These are phyloP conservation scores for Ibidorhyncha struthersii DNA, from an alignment of 2,113 vertebrate species.

Conservation along the genomic window DNA sequence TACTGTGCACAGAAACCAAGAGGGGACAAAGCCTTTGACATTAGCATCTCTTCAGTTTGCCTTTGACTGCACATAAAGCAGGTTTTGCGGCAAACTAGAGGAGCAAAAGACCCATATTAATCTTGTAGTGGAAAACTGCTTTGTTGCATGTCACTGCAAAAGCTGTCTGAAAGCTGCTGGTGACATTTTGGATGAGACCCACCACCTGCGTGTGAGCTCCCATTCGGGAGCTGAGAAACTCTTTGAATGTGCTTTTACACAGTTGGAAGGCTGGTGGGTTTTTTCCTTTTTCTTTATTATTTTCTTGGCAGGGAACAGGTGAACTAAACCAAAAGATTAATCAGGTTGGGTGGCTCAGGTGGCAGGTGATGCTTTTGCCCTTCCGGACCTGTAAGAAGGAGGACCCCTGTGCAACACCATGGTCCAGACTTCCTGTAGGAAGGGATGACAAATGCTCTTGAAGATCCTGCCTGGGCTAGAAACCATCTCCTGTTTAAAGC, in stretches of 20 bases:
- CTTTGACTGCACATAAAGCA: background rate
- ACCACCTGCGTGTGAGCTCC: background rate
- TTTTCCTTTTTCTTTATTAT: background rate
- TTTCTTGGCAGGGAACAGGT: background rate
- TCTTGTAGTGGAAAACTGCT: background rate
- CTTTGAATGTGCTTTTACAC: background rate
- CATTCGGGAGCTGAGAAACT: background rate
- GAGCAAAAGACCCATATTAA: background rate
- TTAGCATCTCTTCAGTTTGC: background rate
- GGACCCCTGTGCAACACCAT: background rate
- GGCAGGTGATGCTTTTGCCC: background rate
- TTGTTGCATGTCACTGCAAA: background rate
- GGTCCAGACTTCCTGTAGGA: background rate
- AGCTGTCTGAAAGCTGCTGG: background rate
- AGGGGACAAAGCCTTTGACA: background rate
- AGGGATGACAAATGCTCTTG: background rate
- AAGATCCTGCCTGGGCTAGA: background rate
- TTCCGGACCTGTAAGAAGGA: background rate
- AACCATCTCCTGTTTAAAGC: background rate
- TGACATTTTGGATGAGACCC: background rate
- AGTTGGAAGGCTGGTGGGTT: background rate
- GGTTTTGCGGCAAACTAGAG: background rate
- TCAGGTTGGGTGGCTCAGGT: background rate
- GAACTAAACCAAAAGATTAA: background rate
- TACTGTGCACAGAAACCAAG: background rate